Evolutionary conservation across 2,797 vertebrate species (phyloP), one percentile per base, ranked within the genome.

Genomic region (Diplodus puntazzo): DNA sequence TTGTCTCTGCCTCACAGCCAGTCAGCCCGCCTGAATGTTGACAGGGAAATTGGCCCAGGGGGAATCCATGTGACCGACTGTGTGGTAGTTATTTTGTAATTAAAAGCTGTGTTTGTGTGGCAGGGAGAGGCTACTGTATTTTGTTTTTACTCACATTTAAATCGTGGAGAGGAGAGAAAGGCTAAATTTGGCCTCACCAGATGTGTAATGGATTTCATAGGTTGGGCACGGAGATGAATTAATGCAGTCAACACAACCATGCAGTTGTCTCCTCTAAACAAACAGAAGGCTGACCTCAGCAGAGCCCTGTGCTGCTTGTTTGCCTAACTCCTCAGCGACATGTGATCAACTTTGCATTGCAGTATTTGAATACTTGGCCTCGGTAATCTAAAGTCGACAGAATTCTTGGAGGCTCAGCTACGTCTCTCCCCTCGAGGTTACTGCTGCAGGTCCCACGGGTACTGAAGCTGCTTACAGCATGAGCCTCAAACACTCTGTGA

Each of bases 61-160:
- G 73, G 80, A 75, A 64, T 84, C 70, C 88, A 87, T 91, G 90
- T 94, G 90, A 93, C 89, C 54, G 49, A 43, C 89, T 69, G 80
- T 84, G 85, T 75, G 81, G 75, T 70, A 75, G 73, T 85, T 88
- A 92, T 91, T 88, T 83, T 83, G 57, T 82, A 81, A 87, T 89
- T 86, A 80, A 86, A 82, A 85, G 75, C 81, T 46, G 48, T 79
- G 68, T 85, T 71, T 77, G 75, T 74, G 46, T 73, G 34, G 21
- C 17, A 5, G 34, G 73, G 43, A 75, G 45, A 63, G 11, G 30
- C 49, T 34, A 45, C 48, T 62, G 11, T 72, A 4, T 57, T 59
- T 62, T n/a, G 0, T 57, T 61, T 10, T 48, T 60, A 59, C 30
- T 45, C 55, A 20, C 52, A 53, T 11, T 80, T 23, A 52, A 57